Percentiles rank a stretch among this genome's conserved stretches.
These are phyloP conservation scores for Ellobium chinense DNA, from an alignment of 2,888 invertebrate species.

Conservation along the genomic window DNA sequence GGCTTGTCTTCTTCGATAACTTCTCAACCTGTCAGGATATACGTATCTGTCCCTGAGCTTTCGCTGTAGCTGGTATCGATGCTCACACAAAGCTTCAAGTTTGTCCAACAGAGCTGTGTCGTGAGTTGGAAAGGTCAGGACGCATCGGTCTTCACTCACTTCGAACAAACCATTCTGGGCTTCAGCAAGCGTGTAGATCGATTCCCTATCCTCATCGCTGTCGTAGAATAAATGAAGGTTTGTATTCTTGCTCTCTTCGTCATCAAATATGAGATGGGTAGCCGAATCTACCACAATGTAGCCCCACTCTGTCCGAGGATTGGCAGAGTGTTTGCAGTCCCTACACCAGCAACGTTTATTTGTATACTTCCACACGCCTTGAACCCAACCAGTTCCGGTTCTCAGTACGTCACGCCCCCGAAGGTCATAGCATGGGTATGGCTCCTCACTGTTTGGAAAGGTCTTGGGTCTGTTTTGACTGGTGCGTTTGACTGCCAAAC, in stretches of 20 bases:
- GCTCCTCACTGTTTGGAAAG: too few relatives aligned
- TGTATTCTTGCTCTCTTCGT: not conserved
- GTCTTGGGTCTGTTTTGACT: not conserved
- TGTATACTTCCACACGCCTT: not conserved
- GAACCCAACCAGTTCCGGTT: not conserved
- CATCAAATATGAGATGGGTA: slow-evolving; percentile 6
- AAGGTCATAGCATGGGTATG: not conserved
- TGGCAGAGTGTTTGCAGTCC: not conserved
- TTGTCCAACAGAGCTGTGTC: too few relatives aligned
- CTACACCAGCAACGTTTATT: not conserved
- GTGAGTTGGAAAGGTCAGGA: too few relatives aligned
- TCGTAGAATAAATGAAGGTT: not conserved
- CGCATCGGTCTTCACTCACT: too few relatives aligned
- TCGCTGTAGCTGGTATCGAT: too few relatives aligned
- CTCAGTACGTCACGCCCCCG: not conserved
- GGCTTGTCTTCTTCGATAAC: slow-evolving; percentile 3
- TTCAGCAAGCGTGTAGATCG: too few relatives aligned
- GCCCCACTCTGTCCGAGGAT: not conserved
- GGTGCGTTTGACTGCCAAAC: not conserved
- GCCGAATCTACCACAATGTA: not conserved
- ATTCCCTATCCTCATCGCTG: too few relatives aligned
- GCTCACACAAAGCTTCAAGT: not conserved
- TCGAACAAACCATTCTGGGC: too few relatives aligned
- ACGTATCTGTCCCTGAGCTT: too few relatives aligned
- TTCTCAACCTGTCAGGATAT: too few relatives aligned